These are phyloP conservation scores for Euclidia mi DNA, from an alignment of 2,888 invertebrate genomes.

Conservation along the genomic window DNA sequence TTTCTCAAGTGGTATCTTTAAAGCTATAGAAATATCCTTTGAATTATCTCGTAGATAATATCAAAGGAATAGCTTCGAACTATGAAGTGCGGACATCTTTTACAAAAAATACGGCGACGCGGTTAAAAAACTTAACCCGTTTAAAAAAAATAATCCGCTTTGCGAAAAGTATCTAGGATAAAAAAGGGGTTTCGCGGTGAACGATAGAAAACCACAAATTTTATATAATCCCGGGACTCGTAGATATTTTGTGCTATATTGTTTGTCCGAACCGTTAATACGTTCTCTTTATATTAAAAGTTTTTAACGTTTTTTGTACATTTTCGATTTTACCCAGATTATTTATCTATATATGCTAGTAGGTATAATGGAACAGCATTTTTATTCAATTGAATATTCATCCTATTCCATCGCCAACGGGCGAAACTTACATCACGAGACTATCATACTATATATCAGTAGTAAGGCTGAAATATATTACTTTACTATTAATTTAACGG, in stretches of 20 bases:
- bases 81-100: slow-evolving; percentile 51
- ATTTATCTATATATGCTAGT: no score
- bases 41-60: slow-evolving; percentile 52
- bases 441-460: no score
- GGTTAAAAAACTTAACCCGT: slow-evolving; percentile 74
- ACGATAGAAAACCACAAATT: slow-evolving; percentile 73
- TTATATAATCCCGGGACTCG: slow-evolving; percentile 70
- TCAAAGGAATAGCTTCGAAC: slow-evolving; percentile 34
- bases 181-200: slow-evolving; percentile 76
- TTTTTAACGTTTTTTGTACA: slow-evolving; percentile 13
- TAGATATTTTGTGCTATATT: slow-evolving; percentile 58
- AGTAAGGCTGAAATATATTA: no score
- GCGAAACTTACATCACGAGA: no score
- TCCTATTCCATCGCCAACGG: no score
- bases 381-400: no score
- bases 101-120: slow-evolving; percentile 56
- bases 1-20: slow-evolving; percentile 43
- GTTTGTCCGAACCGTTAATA: slow-evolving; percentile 52
- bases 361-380: no score
- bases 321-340: not conserved
- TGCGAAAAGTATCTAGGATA: slow-evolving; percentile 71
- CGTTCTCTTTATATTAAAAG: slow-evolving; percentile 13
- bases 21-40: slow-evolving; percentile 32
- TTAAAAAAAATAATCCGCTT: slow-evolving; percentile 86
- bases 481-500: no score